These are phyloP conservation scores for Rhamnusium bicolor DNA, from an alignment of 2,888 invertebrate genomes.

Conservation along the genomic window DNA sequence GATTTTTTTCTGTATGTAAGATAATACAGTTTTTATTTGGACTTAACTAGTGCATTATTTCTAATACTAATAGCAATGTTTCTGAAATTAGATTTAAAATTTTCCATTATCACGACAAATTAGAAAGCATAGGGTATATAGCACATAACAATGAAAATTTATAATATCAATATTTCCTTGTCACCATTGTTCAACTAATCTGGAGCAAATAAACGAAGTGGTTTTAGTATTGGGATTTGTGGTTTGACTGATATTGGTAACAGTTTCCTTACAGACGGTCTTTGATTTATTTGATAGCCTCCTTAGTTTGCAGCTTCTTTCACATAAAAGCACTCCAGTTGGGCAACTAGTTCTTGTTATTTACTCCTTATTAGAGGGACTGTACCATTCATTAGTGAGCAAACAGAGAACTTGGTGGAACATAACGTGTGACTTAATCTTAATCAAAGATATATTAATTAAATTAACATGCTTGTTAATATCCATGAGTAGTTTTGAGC, in stretches of 20 bases:
- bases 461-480: background rate
- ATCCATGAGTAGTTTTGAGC: background rate
- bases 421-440: background rate
- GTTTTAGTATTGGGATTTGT: conserved; percentile 6
- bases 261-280: conserved; percentile 9
- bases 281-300: background rate
- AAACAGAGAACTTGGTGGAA: conserved; percentile 1
- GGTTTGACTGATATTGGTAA: conserved; percentile 9
- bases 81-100: too few species aligned
- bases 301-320: conserved; percentile 7
- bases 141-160: too few species aligned
- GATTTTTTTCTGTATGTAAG: too few species aligned
- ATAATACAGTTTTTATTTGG: too few species aligned
- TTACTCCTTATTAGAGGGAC: background rate
- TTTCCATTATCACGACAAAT: too few species aligned
- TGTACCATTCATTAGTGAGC: background rate
- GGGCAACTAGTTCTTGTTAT: background rate
- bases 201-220: conserved; percentile 3
- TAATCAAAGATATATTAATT: background rate
- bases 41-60: too few species aligned
- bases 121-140: too few species aligned
- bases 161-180: background rate
- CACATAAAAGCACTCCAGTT: background rate
- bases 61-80: too few species aligned
- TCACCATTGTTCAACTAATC: background rate